Evolutionary conservation across 2,888 invertebrate genomes (phyloP).

Genomic region (Chloroclysta siterata): DNA sequence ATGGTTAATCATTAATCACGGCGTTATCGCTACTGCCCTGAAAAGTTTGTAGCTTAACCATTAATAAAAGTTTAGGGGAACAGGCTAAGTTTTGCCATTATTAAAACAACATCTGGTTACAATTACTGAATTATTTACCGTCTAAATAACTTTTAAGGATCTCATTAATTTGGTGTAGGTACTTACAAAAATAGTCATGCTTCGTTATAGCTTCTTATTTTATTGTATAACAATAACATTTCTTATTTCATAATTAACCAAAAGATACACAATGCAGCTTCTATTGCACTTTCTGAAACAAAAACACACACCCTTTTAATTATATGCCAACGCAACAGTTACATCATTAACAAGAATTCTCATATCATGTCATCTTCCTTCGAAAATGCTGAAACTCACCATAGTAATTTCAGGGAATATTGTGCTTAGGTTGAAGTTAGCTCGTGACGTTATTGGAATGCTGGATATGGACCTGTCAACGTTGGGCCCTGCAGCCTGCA

Average conservation of each 20-base stretch:
- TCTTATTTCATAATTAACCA: slow-evolving; percentile 1
- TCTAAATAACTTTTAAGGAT: neutral
- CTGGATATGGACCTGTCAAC: slow-evolving; percentile 67
- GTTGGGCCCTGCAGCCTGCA: slow-evolving; percentile 69
- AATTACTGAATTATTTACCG: slow-evolving; percentile 17
- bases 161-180: neutral
- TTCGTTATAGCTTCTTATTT: slow-evolving; percentile 14
- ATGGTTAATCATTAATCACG: slow-evolving; percentile 60
- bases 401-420: slow-evolving; percentile 93
- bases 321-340: neutral
- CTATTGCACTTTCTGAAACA: slow-evolving; percentile 81
- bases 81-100: slow-evolving; percentile 30
- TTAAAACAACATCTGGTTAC: slow-evolving; percentile 26
- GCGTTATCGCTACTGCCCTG: slow-evolving; percentile 57
- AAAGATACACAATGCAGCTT: slow-evolving; percentile 19
- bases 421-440: slow-evolving; percentile 93
- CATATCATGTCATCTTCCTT: neutral
- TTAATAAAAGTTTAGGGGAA: slow-evolving; percentile 50
- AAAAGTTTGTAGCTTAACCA: slow-evolving; percentile 48
- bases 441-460: slow-evolving; percentile 77
- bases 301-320: slow-evolving; percentile 31
- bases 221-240: slow-evolving; percentile 11
- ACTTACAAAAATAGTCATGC: slow-evolving; percentile 16
- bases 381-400: slow-evolving; percentile 58
- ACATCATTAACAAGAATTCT: neutral